Base-by-base conservation (phyloP, 2,888 invertebrate genomes). In the Torymus auratus region DNA sequence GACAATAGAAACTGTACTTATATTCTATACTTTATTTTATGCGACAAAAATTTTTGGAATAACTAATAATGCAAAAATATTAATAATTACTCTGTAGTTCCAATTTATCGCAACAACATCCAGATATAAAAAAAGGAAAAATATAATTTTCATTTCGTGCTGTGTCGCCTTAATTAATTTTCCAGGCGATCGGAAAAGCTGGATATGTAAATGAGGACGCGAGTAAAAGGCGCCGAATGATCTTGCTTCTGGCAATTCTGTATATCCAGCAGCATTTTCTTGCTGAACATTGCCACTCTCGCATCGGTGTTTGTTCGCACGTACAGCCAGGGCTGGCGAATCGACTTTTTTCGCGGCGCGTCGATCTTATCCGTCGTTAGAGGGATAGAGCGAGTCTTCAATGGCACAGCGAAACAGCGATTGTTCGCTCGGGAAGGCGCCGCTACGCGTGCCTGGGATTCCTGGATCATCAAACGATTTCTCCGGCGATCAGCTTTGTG, bases 371-470 rank as follows among this genome's bases (percentile, higher is more conserved):
- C 58, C 58, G 52, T 58, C 52, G 17, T 65, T 11, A 60, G 70
- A 20, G 56, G 28, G 65, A 52, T 23, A 53, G 15, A 69, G 69
- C 76, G 61, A 76, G 69, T 62, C 69, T 23, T 61, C 76, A 52
- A 75, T 60, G 60, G 53, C 67, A 23, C 55, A 82, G 3, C 28
- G 28, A 28, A 78, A 83, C 71, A 78, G 41, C 82, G 84, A 86
- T 86, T 85, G 85, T 84, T 84, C 83, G 75, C 83, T 83, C 61
- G 82, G 80, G 84, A 86, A 87, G 86, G 86, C 86, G 85, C 86
- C 84, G 84, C 84, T 67, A 60, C 72, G 80, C 61, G 84, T 86
- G 85, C 86, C 84, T 80, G 81, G 84, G 85, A 87, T 84, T 84
- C 85, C 73, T 53, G 52, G 80, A 82, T 84, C 83, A 83, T 86